A percentile compares a stretch with the other conserved stretches of the same genome.
Evolutionary conservation across 2,797 vertebrate species (phyloP).

Genomic region (Lepilemur ruficaudatus): DNA sequence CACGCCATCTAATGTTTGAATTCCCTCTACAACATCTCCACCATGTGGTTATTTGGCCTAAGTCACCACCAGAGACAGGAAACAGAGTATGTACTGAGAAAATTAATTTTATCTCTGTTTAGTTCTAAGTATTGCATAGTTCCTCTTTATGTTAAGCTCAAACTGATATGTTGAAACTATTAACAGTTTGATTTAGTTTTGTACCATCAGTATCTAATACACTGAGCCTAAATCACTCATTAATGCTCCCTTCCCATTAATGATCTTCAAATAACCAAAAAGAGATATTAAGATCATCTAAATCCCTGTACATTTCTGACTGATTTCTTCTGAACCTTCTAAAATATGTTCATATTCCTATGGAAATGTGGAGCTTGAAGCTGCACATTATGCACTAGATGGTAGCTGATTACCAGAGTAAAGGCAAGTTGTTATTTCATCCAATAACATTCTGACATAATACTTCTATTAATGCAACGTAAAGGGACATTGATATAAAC

Average conservation of each 20-base stretch:
- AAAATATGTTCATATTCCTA: background rate
- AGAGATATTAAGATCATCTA: background rate
- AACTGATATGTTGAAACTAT: background rate
- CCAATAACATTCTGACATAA: background rate
- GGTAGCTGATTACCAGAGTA: background rate
- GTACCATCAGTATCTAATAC: background rate
- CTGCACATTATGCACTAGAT: background rate
- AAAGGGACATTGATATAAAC: background rate
- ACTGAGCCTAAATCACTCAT: background rate
- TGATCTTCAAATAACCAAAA: background rate
- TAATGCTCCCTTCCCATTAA: background rate
- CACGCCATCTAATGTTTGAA: constrained; percentile 1
- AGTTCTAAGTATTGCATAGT: background rate
- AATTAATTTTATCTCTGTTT: background rate
- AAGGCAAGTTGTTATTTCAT: constrained; percentile 7
- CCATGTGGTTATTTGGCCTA: constrained; percentile 72
- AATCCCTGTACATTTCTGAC: background rate
- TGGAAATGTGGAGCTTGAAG: background rate
- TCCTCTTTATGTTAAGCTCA: background rate
- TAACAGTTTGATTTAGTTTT: background rate
- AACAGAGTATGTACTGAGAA: background rate
- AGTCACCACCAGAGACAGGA: constrained; percentile 30
- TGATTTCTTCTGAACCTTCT: background rate
- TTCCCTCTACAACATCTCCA: constrained; percentile 76
- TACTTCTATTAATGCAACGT: background rate